Evolutionary conservation across 2,797 vertebrate genomes (phyloP), one percentile per base, ranked within the genome.

Genomic region (Botia kubotai): DNA sequence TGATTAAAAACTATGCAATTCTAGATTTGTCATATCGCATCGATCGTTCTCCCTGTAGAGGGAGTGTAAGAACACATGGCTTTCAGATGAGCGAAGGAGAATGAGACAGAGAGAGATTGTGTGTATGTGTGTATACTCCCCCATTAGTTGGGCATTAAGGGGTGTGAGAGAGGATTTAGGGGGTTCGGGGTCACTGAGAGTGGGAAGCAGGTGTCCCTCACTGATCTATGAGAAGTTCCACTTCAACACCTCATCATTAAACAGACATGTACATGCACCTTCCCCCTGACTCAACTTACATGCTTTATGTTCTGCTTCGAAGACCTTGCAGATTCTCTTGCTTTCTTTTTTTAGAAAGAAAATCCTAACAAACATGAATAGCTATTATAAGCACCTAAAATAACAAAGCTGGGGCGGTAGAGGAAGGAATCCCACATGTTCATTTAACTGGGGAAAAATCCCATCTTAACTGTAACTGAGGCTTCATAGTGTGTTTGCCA

Each of bases 191-290:
- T 91, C 87, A 88, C 60, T 87, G 80, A 75, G 82, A 84, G 87
- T 21, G 82, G 82, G 84, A 83, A 77, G 84, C 89, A 92, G 91
- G 91, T 92, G 89, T 91, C 90, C 90, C 77, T 66, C 17, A 79
- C 85, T 89, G 88, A 91, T 90, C 86, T 89, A 82, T 87, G 75
- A 85, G 87, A 79, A 86, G 90, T 89, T 91, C 88, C 88, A 90
- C 90, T 91, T 91, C 91, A 91, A 90, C 91, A 91, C 91, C 90
- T 93, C 84, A 83, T 90, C 89, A 89, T 74, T 87, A 81, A 87
- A 86, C 67, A 84, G 75, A 72, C 55, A 43, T 1, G 17, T 21
- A 52, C 73, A 75, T 79, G 57, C 70, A 75, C 36, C 6, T 19
- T 33, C 55, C 79, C 48, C 33, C 33, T 26, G 4, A 33, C 33